Evolutionary conservation across 2,888 invertebrate species (phyloP), one percentile per base, ranked within the genome.

Genomic region (Drosophila falleni): DNA sequence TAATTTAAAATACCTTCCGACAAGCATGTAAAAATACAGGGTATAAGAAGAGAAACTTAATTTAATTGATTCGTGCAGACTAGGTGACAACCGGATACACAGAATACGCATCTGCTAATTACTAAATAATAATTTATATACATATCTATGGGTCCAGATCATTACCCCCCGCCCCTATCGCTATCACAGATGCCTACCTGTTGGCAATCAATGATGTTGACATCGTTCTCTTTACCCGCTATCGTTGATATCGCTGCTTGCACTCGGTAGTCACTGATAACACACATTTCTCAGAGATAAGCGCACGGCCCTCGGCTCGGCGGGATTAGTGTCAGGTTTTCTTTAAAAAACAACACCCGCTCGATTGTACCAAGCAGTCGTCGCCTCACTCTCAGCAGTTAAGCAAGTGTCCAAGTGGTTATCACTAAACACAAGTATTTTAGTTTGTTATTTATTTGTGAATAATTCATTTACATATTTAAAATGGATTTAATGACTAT

Each of bases 201-300:
- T 53, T 35, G 19, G 11, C 35, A 39, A 31, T 51, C 13, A 51
- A 49, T 46, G 16, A 26, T 53, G 49, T 58, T 60, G 47, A 62
- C 46, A 37, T 54, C 44, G 46, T 29, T 63, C 55, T 51, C 33
- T 11, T 29, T 9, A 33, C 15, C n/a, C 26, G 71, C 23, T 74
- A 72, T 71, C 68, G 59, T 59, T 63, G 62, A 64, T 75, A 79
- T 81, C 68, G 46, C 37, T 31, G 51, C 53, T 9, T 55, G 58
- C 64, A 58, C 56, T 55, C 56, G 29, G 69, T 44, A 61, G 8
- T 11, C 16, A 41, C 53, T 84, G 86, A 84, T 86, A 84, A 83
- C 75, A 69, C 37, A 56, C 42, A 63, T 80, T 81, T 83, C 81
- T 81, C 78, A 81, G 69, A 75, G 84, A 86, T 84, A 84, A 84